These are phyloP conservation scores for Macroramphosus scolopax DNA, from an alignment of 2,797 vertebrate genomes.

Conservation along the genomic window DNA sequence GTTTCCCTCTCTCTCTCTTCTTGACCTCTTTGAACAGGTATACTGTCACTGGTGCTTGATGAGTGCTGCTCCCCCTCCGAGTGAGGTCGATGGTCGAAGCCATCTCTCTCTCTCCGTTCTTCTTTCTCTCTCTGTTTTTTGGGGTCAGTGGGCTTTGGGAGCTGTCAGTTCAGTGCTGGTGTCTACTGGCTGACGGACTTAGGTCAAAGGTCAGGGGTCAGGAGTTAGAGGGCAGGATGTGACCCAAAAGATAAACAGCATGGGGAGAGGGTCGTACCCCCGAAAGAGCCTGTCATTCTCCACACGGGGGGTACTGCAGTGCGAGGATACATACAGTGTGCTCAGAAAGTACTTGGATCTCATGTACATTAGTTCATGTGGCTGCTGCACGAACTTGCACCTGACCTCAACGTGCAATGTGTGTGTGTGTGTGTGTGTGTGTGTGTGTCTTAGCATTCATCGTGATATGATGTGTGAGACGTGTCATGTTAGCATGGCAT, in stretches of 20 bases:
- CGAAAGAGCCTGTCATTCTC: slow-evolving; percentile 71
- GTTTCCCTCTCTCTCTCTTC: slow-evolving; percentile 11
- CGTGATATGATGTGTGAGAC: slow-evolving; percentile 32
- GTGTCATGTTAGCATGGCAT: slow-evolving; percentile 65
- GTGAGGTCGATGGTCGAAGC: slow-evolving; percentile 43
- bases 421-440: too few relatives aligned
- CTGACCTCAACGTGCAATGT: slow-evolving; percentile 24
- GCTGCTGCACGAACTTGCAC: slow-evolving; percentile 23
- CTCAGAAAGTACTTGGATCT: slow-evolving; percentile 16
- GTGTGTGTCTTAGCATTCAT: not conserved
- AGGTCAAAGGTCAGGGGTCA: slow-evolving; percentile 60
- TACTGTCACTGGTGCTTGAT: slow-evolving; percentile 28
- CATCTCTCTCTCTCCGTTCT: slow-evolving; percentile 17
- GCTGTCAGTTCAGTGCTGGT: slow-evolving; percentile 71
- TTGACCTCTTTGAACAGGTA: slow-evolving; percentile 52
- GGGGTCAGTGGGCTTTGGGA: slow-evolving; percentile 75
- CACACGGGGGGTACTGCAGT: slow-evolving; percentile 59
- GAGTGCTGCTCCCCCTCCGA: slow-evolving; percentile 18
- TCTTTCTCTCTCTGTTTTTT: slow-evolving; percentile 25
- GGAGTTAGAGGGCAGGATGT: slow-evolving; percentile 64
- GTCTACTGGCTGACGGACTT: slow-evolving; percentile 63
- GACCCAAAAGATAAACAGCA: slow-evolving; percentile 73
- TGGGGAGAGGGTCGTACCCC: slow-evolving; percentile 61
- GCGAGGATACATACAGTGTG: slow-evolving; percentile 41
- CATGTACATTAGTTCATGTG: slow-evolving; percentile 32